Percentiles rank a stretch among this genome's conserved stretches.
Evolutionary conservation across 1,140 invertebrate species (phyloP).

Genomic region (Pomacea maculata): DNA sequence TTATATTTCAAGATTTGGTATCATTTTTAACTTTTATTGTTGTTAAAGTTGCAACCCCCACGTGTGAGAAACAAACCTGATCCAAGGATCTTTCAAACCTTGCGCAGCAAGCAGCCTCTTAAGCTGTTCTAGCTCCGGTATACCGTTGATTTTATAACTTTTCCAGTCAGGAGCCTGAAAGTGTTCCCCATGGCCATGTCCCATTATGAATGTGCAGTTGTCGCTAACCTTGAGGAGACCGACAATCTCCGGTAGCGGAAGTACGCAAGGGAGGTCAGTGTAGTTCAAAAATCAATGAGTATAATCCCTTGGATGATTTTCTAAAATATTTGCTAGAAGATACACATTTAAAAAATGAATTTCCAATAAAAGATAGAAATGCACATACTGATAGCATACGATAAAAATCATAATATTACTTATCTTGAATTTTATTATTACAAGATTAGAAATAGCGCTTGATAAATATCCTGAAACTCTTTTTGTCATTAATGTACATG

Average conservation of each 20-base stretch:
- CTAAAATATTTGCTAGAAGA: no score
- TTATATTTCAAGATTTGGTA: no score
- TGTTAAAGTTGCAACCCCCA: neutral
- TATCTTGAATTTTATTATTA: no score
- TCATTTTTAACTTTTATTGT: no score
- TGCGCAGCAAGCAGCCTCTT: constrained; percentile 73
- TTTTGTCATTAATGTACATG: no score
- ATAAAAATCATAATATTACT: no score
- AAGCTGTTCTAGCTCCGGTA: constrained; percentile 72
- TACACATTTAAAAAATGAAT: no score
- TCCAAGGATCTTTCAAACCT: constrained; percentile 85
- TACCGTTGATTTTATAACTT: constrained; percentile 78
- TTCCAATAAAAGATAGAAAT: no score
- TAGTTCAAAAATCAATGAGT: neutral
- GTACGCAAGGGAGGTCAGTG: constrained; percentile 2
- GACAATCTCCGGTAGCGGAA: constrained; percentile 13
- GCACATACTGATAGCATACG: no score
- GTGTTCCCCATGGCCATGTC: neutral
- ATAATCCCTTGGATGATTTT: no score
- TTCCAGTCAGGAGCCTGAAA: constrained; percentile 73
- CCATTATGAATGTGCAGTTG: neutral
- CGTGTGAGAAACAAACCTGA: constrained; percentile 68
- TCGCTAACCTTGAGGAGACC: constrained; percentile 1
- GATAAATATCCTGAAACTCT: no score
- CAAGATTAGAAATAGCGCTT: no score